These are phyloP conservation scores for Nematostella vectensis DNA, from an alignment of 92 coral and sea anemone species.

Conservation along the genomic window DNA sequence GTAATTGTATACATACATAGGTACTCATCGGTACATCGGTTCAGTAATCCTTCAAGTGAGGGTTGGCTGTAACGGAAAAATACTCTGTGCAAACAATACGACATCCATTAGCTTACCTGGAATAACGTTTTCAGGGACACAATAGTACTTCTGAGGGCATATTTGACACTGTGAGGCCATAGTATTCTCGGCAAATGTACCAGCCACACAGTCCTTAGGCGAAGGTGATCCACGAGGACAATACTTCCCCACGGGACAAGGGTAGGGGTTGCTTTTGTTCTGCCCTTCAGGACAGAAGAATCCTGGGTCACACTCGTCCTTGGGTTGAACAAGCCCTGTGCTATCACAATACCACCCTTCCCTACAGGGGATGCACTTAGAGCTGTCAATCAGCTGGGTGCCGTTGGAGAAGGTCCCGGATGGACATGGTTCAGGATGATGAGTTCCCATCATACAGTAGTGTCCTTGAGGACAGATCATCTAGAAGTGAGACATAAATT, in stretches of 20 bases:
- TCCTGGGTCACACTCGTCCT: conserved; percentile 64
- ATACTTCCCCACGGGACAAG: conserved; percentile 69
- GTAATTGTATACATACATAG: no score
- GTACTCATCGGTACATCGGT: no score
- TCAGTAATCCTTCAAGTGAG: no score
- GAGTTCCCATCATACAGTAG: conserved; percentile 65
- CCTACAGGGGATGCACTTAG: conserved; percentile 58
- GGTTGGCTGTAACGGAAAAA: no score
- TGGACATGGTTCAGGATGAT: conserved; percentile 75
- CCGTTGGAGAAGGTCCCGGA: conserved; percentile 75
- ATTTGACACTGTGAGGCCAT: conserved; percentile 40
- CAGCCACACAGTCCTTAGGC: conserved; percentile 58
- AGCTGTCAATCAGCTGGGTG: conserved; percentile 49
- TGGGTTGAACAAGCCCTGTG: conserved; percentile 65
- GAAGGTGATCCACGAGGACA: conserved; percentile 71
- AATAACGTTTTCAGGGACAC: conserved; percentile 43
- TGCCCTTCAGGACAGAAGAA: conserved; percentile 79
- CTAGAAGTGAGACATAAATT: no score
- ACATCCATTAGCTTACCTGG: conserved; percentile 40
- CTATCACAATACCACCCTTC: conserved; percentile 88
- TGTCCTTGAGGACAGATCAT: conserved; percentile 69
- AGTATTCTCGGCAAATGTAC: conserved; percentile 55
- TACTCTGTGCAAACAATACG: no score
- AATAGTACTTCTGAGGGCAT: conserved; percentile 77
- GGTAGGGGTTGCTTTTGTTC: conserved; percentile 53